Percentiles rank a stretch among this genome's conserved stretches.
These are phyloP conservation scores for Alviniconcha strummeri DNA, from an alignment of 2,888 invertebrate species.

Conservation along the genomic window DNA sequence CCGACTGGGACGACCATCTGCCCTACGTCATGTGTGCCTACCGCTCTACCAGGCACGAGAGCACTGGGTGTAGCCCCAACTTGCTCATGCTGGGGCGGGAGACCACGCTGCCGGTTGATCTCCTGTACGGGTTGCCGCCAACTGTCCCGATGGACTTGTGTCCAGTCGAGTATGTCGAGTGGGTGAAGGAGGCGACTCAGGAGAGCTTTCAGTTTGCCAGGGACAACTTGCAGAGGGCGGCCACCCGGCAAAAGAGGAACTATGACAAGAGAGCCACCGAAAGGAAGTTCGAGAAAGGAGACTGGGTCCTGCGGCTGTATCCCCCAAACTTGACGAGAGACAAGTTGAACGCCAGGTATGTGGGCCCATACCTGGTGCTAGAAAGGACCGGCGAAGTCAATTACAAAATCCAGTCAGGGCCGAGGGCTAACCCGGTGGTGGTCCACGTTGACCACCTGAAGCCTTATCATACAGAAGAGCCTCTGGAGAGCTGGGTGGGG, in stretches of 20 bases:
- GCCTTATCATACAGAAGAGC: background rate
- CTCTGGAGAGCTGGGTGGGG: background rate
- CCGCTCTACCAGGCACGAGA: background rate
- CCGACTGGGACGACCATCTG: background rate
- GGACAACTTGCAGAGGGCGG: background rate
- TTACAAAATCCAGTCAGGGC: background rate
- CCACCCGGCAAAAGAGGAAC: background rate
- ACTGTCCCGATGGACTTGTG: too few species aligned
- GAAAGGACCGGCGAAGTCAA: background rate
- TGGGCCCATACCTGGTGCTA: too few species aligned
- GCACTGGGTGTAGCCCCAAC: background rate
- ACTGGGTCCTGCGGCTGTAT: background rate
- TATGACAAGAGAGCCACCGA: background rate
- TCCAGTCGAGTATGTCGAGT: too few species aligned
- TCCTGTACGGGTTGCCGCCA: too few species aligned
- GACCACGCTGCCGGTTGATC: too few species aligned
- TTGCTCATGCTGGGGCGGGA: constrained; percentile 8
- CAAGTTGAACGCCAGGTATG: background rate
- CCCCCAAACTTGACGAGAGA: background rate
- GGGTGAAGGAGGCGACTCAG: too few species aligned
- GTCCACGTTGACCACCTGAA: background rate
- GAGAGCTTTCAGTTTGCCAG: background rate
- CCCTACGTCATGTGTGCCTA: background rate
- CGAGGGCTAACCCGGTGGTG: background rate
- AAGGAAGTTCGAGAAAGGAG: background rate